Evolutionary conservation across 2,888 invertebrate genomes (phyloP), one percentile per base, ranked within the genome.

Genomic region (Eristalinus aeneus): DNA sequence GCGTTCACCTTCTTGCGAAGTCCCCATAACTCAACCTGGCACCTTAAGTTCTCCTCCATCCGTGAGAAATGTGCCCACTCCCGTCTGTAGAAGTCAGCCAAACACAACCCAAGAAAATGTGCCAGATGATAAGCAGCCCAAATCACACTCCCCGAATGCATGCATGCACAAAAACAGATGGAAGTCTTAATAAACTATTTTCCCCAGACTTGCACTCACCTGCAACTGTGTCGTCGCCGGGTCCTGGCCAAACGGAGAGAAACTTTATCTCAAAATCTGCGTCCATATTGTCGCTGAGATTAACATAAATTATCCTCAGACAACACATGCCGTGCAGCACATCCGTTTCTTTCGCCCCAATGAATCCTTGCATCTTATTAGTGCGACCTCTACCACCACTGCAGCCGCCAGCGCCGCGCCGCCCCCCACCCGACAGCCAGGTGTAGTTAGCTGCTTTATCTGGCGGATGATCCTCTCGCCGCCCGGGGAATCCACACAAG

Each of bases 271-370:
- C 65, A 78, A 16, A 86, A 82, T 58, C 73, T 82, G 64, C 74
- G 74, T 68, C 86, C 86, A 86, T 86, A 86, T 86, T 86, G 86
- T 86, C 86, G 82, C 74, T 67, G 65, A 82, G 82, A 86, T 86
- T 86, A 86, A 74, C 82, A 86, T 86, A 86, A 82, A 86, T 86
- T 86, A 86, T 82, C 60, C 74, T 74, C 67, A 82, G 82, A 78
- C 86, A 86, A 74, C 76, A 77, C 56, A 27, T 11, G 69, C 77
- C 85, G 23, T 77, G 85, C 81, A 72, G 27, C 73, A 77, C 74
- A 86, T 82, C 77, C 86, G 86, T 73, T 82, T 86, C 82, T 82
- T 82, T 82, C 73, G 73, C 76, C 80, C 58, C 68, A 53, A 64
- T 69, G 72, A 69, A 54, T 72, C 64, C 77, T 53, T 86, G 85